Evolutionary conservation across 2,113 vertebrate species (phyloP).

Genomic region (Eolophus roseicapilla): DNA sequence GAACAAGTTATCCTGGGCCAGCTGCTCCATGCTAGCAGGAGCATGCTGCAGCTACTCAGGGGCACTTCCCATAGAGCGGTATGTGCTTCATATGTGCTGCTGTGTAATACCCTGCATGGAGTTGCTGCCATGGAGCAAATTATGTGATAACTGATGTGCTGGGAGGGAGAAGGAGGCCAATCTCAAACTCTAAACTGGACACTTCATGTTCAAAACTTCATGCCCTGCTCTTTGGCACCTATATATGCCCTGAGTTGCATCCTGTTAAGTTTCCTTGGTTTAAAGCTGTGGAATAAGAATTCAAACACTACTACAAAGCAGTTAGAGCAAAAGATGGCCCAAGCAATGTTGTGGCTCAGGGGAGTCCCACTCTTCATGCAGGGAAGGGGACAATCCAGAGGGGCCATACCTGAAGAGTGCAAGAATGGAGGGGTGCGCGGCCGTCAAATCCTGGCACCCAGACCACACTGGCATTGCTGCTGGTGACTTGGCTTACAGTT

Average conservation of each 20-base stretch:
- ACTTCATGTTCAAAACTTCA: background rate
- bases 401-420: constrained; percentile 85
- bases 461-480: constrained; percentile 82
- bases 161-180: background rate
- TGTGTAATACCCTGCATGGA: rapidly evolving
- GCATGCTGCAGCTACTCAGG: background rate
- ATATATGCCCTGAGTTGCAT: background rate
- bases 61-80: background rate
- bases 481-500: constrained; percentile 76
- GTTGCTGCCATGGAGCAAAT: rapidly evolving
- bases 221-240: background rate
- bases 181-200: background rate
- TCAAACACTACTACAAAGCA: background rate
- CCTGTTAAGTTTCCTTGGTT: background rate
- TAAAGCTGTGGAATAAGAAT: background rate
- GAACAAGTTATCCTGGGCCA: background rate
- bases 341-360: background rate
- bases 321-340: background rate
- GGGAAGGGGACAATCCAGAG: background rate
- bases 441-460: constrained; percentile 91
- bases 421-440: constrained; percentile 81
- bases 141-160: background rate
- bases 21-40: background rate
- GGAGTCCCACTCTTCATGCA: background rate
- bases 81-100: rapidly evolving